phyloP scores from a whole-genome alignment of 2,113 vertebrate species.

The Clarias batrachus region DNA sequence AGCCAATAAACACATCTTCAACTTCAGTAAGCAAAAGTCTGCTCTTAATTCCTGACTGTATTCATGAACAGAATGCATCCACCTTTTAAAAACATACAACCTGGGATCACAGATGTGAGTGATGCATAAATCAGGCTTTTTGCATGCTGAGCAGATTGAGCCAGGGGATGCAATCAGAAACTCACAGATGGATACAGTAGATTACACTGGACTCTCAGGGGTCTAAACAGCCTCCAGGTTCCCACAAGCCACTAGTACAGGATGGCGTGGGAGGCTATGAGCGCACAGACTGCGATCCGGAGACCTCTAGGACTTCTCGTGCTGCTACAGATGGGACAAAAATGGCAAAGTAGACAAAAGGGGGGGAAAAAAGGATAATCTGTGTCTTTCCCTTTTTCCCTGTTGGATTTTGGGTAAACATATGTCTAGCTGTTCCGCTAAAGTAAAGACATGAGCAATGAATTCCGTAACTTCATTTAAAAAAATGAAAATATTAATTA shows the following conservation, averaged over 20 bases:
- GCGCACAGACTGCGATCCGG: neutral
- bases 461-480: neutral
- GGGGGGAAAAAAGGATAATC: neutral
- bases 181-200: conserved; percentile 21
- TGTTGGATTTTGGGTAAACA: neutral
- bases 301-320: conserved; percentile 1
- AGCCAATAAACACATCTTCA: neutral
- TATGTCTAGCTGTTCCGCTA: neutral
- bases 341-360: neutral
- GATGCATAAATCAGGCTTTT: neutral
- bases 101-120: conserved; percentile 1
- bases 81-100: neutral
- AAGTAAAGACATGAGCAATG: neutral
- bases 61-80: neutral
- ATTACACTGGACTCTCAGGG: conserved; percentile 14
- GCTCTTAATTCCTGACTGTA: neutral
- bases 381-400: neutral
- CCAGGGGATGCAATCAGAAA: neutral
- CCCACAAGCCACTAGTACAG: conserved; percentile 2
- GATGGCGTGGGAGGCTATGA: conserved; percentile 5
- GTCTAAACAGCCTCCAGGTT: conserved; percentile 9
- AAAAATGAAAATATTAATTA: neutral
- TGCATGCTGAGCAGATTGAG: conserved; percentile 5
- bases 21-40: neutral
- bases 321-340: conserved; percentile 10